Conservation (phyloP, 2,797 vertebrate genomes). For the Lindbergichthys nudifrons region DNA sequence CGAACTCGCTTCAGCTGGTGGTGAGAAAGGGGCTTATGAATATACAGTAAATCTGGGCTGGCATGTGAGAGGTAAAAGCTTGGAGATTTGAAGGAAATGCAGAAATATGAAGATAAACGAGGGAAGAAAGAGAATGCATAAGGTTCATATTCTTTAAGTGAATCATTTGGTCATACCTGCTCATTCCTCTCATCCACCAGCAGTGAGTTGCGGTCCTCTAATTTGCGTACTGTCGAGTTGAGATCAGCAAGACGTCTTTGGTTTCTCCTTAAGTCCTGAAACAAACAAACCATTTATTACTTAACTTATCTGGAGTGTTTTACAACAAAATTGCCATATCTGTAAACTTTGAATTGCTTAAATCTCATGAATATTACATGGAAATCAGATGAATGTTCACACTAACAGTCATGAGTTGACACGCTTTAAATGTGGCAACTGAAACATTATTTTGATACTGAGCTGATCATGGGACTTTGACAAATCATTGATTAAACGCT, state of each 20-base stretch:
- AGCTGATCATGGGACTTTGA: neutral
- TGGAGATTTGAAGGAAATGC: neutral
- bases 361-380: neutral
- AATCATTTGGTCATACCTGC: constrained; percentile 80
- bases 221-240: constrained; percentile 93
- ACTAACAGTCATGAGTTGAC: neutral
- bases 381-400: neutral
- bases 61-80: neutral
- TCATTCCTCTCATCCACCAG: constrained; percentile 96
- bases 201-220: constrained; percentile 95
- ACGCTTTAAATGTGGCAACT: neutral
- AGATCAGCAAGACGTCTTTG: constrained; percentile 94
- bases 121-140: neutral
- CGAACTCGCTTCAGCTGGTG: constrained; percentile 93
- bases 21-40: neutral
- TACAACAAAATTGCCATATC: neutral
- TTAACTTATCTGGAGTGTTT: neutral
- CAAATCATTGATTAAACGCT: neutral
- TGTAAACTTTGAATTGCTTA: neutral
- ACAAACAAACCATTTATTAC: constrained; percentile 6
- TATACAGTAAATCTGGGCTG: neutral
- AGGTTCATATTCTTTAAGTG: neutral
- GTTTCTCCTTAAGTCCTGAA: constrained; percentile 94
- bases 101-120: neutral
- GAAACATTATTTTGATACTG: no score